These are phyloP conservation scores for Doris montereyensis DNA, from an alignment of 2,888 invertebrate species.

Conservation along the genomic window DNA sequence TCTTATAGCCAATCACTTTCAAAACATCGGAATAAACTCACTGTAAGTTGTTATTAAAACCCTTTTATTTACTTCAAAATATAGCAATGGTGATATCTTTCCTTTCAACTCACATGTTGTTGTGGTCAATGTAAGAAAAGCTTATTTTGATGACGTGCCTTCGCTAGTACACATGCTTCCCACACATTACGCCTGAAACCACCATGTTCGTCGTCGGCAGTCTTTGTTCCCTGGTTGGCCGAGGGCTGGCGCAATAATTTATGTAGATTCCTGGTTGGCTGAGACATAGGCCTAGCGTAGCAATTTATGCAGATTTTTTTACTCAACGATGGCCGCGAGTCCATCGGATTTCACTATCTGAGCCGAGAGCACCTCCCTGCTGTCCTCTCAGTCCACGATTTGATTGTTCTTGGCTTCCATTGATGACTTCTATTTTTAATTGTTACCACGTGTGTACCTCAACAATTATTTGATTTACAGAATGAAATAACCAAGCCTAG, in stretches of 20 bases:
- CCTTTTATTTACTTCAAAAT: no score
- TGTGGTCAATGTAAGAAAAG: no score
- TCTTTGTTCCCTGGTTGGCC: constrained; percentile 45
- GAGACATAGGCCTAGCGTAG: no score
- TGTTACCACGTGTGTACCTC: constrained; percentile 31
- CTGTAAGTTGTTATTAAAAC: not conserved
- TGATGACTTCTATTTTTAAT: constrained; percentile 30
- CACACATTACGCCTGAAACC: not conserved
- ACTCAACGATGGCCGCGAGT: no score
- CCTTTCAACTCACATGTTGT: no score
- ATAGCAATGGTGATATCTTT: no score
- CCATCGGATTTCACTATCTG: no score
- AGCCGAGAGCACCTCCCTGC: constrained; percentile 44
- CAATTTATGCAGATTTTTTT: no score
- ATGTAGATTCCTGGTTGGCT: constrained; percentile 39
- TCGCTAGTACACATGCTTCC: no score
- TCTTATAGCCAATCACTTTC: constrained; percentile 83
- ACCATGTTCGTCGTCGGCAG: constrained; percentile 30
- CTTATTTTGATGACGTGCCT: no score
- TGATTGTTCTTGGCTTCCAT: constrained; percentile 44
- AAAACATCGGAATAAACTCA: not conserved
- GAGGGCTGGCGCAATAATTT: constrained; percentile 41
- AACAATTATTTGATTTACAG: no score
- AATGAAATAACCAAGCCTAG: no score
- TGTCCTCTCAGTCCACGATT: constrained; percentile 31